phyloP scores from a whole-genome alignment of 2,797 vertebrate species.

The Rhyacichthys aspro region DNA sequence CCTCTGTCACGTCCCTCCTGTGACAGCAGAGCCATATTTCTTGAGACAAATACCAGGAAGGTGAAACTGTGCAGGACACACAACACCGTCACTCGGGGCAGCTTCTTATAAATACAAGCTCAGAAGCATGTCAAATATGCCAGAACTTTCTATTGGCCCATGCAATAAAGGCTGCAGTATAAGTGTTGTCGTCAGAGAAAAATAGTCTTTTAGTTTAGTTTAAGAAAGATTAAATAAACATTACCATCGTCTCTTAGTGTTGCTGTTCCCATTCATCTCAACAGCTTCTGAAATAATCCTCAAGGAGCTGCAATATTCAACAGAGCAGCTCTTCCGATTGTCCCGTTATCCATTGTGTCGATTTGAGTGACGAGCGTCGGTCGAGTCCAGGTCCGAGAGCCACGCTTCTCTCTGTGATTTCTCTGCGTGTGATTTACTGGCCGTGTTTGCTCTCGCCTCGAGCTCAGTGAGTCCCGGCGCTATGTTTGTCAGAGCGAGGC shows the following conservation, averaged over 20 bases:
- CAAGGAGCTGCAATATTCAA: slow-evolving; percentile 14
- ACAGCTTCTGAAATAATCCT: slow-evolving; percentile 60
- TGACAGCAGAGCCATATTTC: slow-evolving; percentile 10
- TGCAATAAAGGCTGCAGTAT: not conserved
- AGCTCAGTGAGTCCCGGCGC: slow-evolving; percentile 35
- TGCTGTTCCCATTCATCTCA: slow-evolving; percentile 45
- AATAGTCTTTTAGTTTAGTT: too few relatives aligned
- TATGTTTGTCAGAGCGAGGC: slow-evolving; percentile 56
- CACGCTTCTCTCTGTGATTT: slow-evolving; percentile 35
- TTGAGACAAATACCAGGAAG: not conserved
- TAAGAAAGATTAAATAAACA: slow-evolving; percentile 11
- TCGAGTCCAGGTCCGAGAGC: slow-evolving; percentile 40
- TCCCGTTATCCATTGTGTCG: not conserved
- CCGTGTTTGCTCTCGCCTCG: slow-evolving; percentile 41
- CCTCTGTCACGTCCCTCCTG: not conserved
- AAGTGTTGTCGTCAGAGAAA: too few relatives aligned
- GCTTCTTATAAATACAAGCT: slow-evolving; percentile 10
- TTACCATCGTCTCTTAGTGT: slow-evolving; percentile 70
- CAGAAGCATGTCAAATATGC: slow-evolving; percentile 1
- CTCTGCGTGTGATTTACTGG: slow-evolving; percentile 13
- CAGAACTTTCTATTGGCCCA: slow-evolving; percentile 8
- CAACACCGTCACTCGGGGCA: slow-evolving; percentile 1
- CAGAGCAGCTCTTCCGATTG: slow-evolving; percentile 21
- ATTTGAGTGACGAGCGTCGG: not conserved
- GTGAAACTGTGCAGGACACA: slow-evolving; percentile 7